These are phyloP conservation scores for Caenorhabditis sp. DNA, from an alignment of 2,888 invertebrate species.

Conservation along the genomic window DNA sequence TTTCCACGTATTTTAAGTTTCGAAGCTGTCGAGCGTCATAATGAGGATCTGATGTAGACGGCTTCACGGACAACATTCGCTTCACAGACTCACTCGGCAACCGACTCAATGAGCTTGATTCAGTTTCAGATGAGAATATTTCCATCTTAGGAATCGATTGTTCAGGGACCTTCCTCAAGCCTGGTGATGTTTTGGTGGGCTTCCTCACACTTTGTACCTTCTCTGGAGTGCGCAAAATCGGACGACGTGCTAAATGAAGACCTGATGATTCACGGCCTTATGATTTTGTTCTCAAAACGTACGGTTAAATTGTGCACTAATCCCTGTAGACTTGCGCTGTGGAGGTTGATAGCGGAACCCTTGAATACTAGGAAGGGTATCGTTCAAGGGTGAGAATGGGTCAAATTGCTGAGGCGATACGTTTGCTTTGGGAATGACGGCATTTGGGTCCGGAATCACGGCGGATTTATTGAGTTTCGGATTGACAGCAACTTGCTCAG, in stretches of 20 bases:
- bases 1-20: slow-evolving; percentile 5
- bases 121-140: neutral
- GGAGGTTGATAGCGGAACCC: slow-evolving; percentile 30
- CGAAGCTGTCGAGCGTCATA: slow-evolving; percentile 14
- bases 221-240: neutral
- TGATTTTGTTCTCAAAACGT: neutral
- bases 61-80: too few species aligned
- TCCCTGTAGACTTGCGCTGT: neutral
- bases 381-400: neutral
- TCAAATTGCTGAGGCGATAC: too few species aligned
- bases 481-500: neutral
- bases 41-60: neutral
- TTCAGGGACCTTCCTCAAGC: neutral
- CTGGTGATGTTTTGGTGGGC: neutral
- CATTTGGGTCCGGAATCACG: neutral
- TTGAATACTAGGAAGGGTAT: neutral
- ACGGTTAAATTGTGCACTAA: too few species aligned
- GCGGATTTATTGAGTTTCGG: neutral
- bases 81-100: too few species aligned
- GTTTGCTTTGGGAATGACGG: neutral
- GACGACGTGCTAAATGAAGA: slow-evolving; percentile 15
- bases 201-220: slow-evolving; percentile 20
- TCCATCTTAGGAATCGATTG: neutral
- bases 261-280: slow-evolving; percentile 19
- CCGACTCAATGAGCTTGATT: neutral